Evolutionary conservation across 2,797 vertebrate species (phyloP), one percentile per base, ranked within the genome.

Genomic region (Xenentodon cancila): DNA sequence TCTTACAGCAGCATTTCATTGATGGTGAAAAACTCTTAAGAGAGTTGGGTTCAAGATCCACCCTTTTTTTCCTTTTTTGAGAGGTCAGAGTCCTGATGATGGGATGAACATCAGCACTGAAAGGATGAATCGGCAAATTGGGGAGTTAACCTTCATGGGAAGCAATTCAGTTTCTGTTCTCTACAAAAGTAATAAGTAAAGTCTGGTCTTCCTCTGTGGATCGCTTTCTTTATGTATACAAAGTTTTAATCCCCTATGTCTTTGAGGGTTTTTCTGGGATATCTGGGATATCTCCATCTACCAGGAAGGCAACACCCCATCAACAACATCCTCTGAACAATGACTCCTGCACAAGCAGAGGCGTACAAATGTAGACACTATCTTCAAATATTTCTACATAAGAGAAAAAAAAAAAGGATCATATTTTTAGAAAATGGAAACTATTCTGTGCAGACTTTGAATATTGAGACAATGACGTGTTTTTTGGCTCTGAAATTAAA

Each of bases 21-120:
- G 64, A 57, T 43, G 74, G 83, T 69, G 49, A 55, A 37, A 45
- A 65, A 61, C 46, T 53, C 17, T 77, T 59, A 58, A 59, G 54
- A 60, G 46, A 52, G 43, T 53, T 57, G 57, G 60, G 37, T 40
- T 40, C 37, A 40, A 15, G 43, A 48, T 56, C 73, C 57, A 40
- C 43, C 27, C 3, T 81, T 51, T 19, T 1, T 11, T 19, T 65
- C 53, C 45, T 50, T 15, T 55, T 13, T 32, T 46, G 68, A 78
- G 48, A 47, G 20, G 44, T 80, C 60, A 63, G 53, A 52, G 64
- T 71, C 72, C 73, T 47, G 51, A 4, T 15, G 7, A 17, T 71
- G 51, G 68, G 81, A 89, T 84, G 88, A 86, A 84, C 73, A 75
- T 30, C 3, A 0, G 18, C 55, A 48, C n/a, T 74, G 74, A 80